Evolutionary conservation across 2,797 vertebrate genomes (phyloP).

Genomic region (Perodicticus potto): DNA sequence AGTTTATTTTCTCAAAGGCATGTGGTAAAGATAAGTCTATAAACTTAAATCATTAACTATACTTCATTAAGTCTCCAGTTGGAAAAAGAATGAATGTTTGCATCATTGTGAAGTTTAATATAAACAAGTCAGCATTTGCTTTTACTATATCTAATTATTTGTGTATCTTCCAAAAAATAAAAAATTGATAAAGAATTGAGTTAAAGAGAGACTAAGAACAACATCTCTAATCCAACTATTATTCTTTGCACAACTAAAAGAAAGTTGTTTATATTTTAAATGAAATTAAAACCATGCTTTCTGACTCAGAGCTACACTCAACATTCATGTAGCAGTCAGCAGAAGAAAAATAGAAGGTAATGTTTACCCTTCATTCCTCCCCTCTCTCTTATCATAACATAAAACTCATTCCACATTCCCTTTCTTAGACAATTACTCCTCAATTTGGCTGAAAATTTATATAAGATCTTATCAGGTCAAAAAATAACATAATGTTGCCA

Average conservation of each 20-base stretch:
- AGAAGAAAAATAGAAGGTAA: neutral
- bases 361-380: neutral
- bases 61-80: neutral
- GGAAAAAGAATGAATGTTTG: neutral
- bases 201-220: neutral
- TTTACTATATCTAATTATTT: neutral
- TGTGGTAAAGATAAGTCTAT: neutral
- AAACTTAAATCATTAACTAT: constrained; percentile 5
- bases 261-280: neutral
- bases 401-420: neutral
- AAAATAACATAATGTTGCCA: constrained; percentile 11
- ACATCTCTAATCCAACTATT: neutral
- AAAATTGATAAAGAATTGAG: neutral
- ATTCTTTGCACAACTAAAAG: neutral
- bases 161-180: neutral
- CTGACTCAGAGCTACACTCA: neutral
- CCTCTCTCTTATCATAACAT: neutral
- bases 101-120: neutral
- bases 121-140: neutral
- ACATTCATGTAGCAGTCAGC: neutral
- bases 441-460: constrained; percentile 38
- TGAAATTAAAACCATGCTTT: neutral
- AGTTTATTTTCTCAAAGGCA: constrained; percentile 21
- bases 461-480: constrained; percentile 25
- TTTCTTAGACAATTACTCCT: constrained; percentile 41